A percentile compares a stretch with the other conserved stretches of the same genome.
Evolutionary conservation across 2,888 invertebrate genomes (phyloP).

Genomic region (Acanthosepion lycidas): DNA sequence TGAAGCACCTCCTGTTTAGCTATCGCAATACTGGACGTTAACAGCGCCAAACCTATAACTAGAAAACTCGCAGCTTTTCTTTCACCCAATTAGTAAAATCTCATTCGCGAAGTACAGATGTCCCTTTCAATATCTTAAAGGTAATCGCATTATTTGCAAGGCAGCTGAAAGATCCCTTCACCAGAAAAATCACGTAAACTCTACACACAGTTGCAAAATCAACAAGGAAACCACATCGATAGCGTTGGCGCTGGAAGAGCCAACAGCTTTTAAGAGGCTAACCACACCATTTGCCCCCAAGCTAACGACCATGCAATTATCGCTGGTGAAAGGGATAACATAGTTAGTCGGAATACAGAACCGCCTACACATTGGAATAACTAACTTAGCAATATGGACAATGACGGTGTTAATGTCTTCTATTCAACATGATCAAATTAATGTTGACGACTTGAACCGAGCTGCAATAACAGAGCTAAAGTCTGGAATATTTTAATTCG

Average conservation of each 20-base stretch:
- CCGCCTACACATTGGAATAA: not conserved
- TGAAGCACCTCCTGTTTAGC: not conserved
- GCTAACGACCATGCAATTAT: not conserved
- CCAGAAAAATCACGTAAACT: not conserved
- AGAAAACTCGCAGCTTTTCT: not conserved
- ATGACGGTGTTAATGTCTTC: not conserved
- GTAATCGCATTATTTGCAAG: not conserved
- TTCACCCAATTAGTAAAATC: not conserved
- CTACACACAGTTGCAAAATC: not conserved
- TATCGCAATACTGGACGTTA: not conserved
- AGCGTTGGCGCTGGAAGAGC: not conserved
- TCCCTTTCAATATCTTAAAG: not conserved
- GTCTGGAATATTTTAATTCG: not conserved
- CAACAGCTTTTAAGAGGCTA: not conserved
- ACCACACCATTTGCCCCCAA: not conserved
- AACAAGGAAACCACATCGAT: not conserved
- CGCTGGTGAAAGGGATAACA: not conserved
- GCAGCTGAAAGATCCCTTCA: not conserved
- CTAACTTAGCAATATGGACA: conserved; percentile 21
- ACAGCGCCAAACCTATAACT: not conserved
- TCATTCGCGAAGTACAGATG: not conserved
- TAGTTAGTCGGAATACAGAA: not conserved
- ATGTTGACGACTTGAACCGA: not conserved
- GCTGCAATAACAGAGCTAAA: not conserved
- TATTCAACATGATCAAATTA: not conserved